Base-by-base conservation (phyloP, 2,888 invertebrate genomes). In the Synergus umbraculus region DNA sequence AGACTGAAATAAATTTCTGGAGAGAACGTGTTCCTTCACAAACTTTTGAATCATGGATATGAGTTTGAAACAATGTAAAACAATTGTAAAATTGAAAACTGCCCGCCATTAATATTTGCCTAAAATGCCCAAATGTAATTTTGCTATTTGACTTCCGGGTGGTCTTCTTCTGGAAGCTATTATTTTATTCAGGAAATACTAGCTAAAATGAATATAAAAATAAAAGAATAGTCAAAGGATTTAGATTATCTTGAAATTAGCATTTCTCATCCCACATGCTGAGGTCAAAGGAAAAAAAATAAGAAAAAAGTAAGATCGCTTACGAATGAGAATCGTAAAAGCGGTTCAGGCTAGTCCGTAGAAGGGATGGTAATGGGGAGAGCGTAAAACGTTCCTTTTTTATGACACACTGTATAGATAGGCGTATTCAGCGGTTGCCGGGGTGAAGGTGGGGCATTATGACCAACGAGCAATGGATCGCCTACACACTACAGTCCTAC, bases 391-490 rank as follows among this genome's bases (percentile, higher is more conserved):
- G 67, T 44, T 49, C 29, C 29, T 46, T 69, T 69, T 69, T 69
- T 69, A 69, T 69, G 69, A 69, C 69, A 69, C 69, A 46, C 69
- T 49, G 69, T 69, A 69, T 69, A 49, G 69, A 69, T 69, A 69
- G 69, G 37, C 69, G 76, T 76, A 80, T 78, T 82, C 76, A 76
- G 46, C 58, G 60, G 46, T 66, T 77, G 63, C 46, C 60, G 66
- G 13, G 22, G 76, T 66, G 18, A 64, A 69, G 80, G 85, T 80
- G 86, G 87, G 86, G 87, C 85, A 80, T 85, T 82, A 80, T 84
- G 83, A 82, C 82, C 84, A 85, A 86, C 86, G 86, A 86, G 87
- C 87, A 86, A 87, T 89, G 89, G 85, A 88, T 89, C 87, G 89
- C 85, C 88, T 89, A 87, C 77, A 43, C 13, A 58, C 60, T 54